Base-by-base conservation (phyloP, 2,113 vertebrate genomes). In the Trochalopteron elliotii region DNA sequence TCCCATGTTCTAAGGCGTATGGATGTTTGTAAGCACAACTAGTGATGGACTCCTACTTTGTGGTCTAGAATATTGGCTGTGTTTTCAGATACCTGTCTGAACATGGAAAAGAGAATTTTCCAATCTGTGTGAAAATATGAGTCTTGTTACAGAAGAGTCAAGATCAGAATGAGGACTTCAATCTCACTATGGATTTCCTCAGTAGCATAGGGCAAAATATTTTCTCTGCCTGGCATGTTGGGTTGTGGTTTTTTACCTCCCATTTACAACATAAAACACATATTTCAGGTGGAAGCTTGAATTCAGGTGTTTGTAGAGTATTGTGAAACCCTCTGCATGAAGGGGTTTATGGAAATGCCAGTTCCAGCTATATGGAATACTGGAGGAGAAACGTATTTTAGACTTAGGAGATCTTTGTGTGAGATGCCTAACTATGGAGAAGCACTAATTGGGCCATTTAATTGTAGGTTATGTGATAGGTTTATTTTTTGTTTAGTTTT, bases 181-280 rank as follows among this genome's bases (percentile, higher is more conserved):
- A 9, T 78, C 24, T 81, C 22, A 40, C 37, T 74, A 2, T 49
- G 56, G 33, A 76, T 82, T 83, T 42, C 25, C 9, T 68, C 35
- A 63, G 10, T 60, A 88, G 25, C 5, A 3, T 31, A 40, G 25
- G 31, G 31, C 40, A 74, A 70, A 91, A 65, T 6, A 31, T 30
- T 31, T 77, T 25, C 12, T 83, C 16, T 83, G 39, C 25, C 19
- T 91, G 25, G 25, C 28, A 5, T n/a, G 3, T 42, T 83, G 16
- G 12, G 8, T 60, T 45, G 55, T 20, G 27, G 1, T 1, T 28
- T 68, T 44, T 33, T 13, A 0, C 4, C 14, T n/a, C 16, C 4
- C 9, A 5, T 50, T 65, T 69, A 19, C 11, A 40, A n/a, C 20
- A 60, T 33, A 55, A 76, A 86, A 15, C 21, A 15, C 0, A 0